A percentile compares a stretch with the other conserved stretches of the same genome.
Conservation (phyloP, 2,888 invertebrate genomes). For the Spilosoma lubricipeda region DNA sequence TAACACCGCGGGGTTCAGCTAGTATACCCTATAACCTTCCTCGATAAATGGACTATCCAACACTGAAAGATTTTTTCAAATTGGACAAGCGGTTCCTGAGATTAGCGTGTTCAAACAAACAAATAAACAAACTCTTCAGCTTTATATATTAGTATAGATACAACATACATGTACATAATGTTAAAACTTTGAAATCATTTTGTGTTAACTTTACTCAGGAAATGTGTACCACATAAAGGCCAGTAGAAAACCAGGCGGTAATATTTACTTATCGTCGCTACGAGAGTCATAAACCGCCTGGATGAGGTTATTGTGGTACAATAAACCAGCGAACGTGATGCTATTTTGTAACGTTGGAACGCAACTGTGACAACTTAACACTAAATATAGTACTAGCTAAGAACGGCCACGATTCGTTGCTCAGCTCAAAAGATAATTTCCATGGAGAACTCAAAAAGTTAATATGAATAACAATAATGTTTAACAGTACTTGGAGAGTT, state of each 20-base stretch:
- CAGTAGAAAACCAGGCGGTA: slow-evolving; percentile 11
- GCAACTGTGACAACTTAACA: slow-evolving; percentile 18
- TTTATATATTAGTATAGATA: too few species aligned
- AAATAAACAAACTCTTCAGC: too few species aligned
- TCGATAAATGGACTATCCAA: too few species aligned
- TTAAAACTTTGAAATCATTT: too few species aligned
- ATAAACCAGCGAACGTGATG: slow-evolving; percentile 19
- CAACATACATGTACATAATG: too few species aligned
- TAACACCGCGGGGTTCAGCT: too few species aligned
- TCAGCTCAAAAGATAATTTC: not conserved
- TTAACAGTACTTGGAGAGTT: too few species aligned
- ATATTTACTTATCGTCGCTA: slow-evolving; percentile 21
- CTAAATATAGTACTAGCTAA: not conserved
- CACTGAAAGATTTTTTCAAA: too few species aligned
- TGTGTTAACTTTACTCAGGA: not conserved
- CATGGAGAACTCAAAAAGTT: not conserved
- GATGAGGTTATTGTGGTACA: slow-evolving; percentile 22
- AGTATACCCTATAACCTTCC: too few species aligned
- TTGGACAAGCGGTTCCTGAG: too few species aligned
- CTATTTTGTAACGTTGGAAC: slow-evolving; percentile 19
- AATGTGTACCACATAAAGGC: slow-evolving; percentile 10
- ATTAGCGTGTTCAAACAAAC: too few species aligned
- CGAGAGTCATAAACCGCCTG: slow-evolving; percentile 18
- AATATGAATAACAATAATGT: too few species aligned
- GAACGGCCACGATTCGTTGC: not conserved